Conservation (phyloP, 2,113 vertebrate genomes). For the Alligator mississippiensis region DNA sequence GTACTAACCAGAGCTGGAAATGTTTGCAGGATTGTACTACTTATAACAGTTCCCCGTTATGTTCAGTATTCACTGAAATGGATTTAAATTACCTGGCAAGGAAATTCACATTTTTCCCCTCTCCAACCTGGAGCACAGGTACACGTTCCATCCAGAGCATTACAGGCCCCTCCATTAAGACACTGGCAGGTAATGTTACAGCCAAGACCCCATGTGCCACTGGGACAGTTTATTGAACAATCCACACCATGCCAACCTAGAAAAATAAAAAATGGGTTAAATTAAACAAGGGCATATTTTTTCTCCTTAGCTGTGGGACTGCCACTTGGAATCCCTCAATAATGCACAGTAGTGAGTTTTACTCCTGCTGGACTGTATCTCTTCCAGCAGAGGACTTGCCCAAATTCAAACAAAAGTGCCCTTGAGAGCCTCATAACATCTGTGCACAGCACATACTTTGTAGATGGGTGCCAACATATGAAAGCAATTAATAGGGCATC, state of each 20-base stretch:
- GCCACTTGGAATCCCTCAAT: not conserved
- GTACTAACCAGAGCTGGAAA: not conserved
- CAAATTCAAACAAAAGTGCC: not conserved
- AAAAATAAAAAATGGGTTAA: not conserved
- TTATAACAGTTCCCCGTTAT: not conserved
- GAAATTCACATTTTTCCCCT: conserved; percentile 87
- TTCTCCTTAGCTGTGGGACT: not conserved
- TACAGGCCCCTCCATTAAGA: conserved; percentile 89
- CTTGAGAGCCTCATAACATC: conserved; percentile 50
- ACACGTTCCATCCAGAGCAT: conserved; percentile 88
- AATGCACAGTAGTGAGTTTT: not conserved
- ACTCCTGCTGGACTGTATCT: too few relatives aligned
- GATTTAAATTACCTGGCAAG: conserved; percentile 86
- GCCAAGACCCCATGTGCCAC: conserved; percentile 92
- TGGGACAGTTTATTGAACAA: conserved; percentile 95
- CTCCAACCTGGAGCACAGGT: conserved; percentile 94
- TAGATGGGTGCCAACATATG: not conserved
- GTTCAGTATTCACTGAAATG: not conserved
- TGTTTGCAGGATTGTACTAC: not conserved
- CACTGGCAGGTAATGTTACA: conserved; percentile 93
- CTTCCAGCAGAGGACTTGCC: not conserved
- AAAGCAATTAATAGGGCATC: not conserved
- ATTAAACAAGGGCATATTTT: not conserved
- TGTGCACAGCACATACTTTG: not conserved
- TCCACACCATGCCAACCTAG: conserved; percentile 96